Conservation (phyloP, 2,888 invertebrate genomes). For the Pollenia labialis region DNA sequence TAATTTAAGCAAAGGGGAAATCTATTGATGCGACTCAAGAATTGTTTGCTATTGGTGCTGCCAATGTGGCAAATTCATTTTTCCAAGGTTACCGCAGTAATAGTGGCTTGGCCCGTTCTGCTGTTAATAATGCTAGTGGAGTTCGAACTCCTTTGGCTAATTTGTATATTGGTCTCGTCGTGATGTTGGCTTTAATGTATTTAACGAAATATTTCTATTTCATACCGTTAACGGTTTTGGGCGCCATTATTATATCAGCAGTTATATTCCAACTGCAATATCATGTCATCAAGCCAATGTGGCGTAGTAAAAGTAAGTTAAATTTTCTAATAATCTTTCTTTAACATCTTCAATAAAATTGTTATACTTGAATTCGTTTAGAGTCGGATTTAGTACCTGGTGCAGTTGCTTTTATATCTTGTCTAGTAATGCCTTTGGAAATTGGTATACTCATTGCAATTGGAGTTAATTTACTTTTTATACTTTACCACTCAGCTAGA, state of each 20-base stretch:
- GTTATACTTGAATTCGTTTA: conserved; percentile 81
- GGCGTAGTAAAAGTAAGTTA: conserved; percentile 92
- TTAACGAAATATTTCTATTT: conserved; percentile 94
- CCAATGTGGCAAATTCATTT: conserved; percentile 92
- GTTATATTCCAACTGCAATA: conserved; percentile 95
- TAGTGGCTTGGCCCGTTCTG: conserved; percentile 91
- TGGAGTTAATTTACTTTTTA: conserved; percentile 92
- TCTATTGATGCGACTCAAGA: conserved; percentile 95
- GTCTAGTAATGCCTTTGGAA: conserved; percentile 92
- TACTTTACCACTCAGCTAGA: conserved; percentile 93
- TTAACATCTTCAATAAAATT: not conserved
- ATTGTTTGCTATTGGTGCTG: conserved; percentile 91
- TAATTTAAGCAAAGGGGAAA: conserved; percentile 87
- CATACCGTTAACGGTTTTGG: conserved; percentile 93
- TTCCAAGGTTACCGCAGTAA: conserved; percentile 92
- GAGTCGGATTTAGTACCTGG: conserved; percentile 95
- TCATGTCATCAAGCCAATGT: conserved; percentile 92
- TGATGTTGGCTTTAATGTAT: conserved; percentile 91
- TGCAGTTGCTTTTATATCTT: conserved; percentile 93
- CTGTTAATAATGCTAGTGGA: conserved; percentile 94
- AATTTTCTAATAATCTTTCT: not conserved
- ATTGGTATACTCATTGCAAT: conserved; percentile 94
- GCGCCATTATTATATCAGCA: conserved; percentile 94
- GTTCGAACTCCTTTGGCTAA: conserved; percentile 93
- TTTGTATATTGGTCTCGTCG: conserved; percentile 91